Evolutionary conservation across 1,140 invertebrate genomes (phyloP).

Genomic region (Pseudobourletiella spinata): DNA sequence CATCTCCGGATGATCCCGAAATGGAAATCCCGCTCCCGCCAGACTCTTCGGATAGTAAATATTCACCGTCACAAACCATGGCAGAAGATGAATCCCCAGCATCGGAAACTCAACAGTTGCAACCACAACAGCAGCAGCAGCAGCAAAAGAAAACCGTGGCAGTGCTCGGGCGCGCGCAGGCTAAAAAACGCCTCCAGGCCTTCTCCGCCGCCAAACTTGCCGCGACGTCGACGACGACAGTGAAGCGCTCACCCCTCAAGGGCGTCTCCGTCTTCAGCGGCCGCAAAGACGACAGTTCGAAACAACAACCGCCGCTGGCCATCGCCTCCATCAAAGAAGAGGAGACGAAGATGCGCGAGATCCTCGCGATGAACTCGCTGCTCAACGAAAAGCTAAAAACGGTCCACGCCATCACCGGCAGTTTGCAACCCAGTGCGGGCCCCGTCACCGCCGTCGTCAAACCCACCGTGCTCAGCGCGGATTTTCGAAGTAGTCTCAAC

Average conservation of each 20-base stretch:
- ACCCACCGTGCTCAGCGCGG: conserved; percentile 18
- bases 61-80: conserved; percentile 29
- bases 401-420: conserved; percentile 19
- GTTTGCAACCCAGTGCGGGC: conserved; percentile 5
- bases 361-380: conserved; percentile 28
- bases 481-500: conserved; percentile 1
- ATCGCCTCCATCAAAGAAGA: conserved; percentile 34
- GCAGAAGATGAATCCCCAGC: conserved; percentile 19
- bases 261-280: conserved; percentile 22
- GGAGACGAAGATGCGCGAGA: conserved; percentile 33
- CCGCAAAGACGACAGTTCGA: conserved; percentile 2
- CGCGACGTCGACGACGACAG: conserved; percentile 10
- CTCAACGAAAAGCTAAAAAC: conserved; percentile 31
- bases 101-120: conserved; percentile 1
- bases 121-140: too few relatives aligned
- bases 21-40: conserved; percentile 33
- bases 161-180: conserved; percentile 39
- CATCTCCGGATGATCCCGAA: conserved; percentile 12
- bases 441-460: conserved; percentile 27
- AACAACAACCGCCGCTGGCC: conserved; percentile 20
- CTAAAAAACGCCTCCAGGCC: conserved; percentile 40
- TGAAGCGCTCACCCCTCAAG: conserved; percentile 23
- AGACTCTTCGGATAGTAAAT: conserved; percentile 25
- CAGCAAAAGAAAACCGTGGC: conserved; percentile 39
- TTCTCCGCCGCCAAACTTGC: conserved; percentile 40